Conservation (phyloP, 2,797 vertebrate genomes). For the Meriones psammophilus region DNA sequence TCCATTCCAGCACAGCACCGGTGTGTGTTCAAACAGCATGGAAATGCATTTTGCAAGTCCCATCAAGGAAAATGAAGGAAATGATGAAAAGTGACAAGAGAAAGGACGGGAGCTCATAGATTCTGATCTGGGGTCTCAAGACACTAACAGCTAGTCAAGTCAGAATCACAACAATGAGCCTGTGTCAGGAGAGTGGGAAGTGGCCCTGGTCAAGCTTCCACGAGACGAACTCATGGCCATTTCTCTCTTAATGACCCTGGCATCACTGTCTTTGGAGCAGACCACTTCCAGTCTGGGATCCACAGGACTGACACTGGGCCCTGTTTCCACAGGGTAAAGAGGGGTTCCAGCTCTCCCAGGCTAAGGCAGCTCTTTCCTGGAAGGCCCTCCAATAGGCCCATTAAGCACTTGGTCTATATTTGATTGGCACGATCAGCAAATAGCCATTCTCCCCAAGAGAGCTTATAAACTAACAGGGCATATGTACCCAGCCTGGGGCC, state of each 20-base stretch:
- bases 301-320: not conserved
- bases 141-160: not conserved
- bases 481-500: not conserved
- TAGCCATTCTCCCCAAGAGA: not conserved
- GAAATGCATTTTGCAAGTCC: not conserved
- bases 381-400: not conserved
- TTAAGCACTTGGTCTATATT: not conserved
- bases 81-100: not conserved
- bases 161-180: not conserved
- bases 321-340: not conserved
- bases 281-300: not conserved
- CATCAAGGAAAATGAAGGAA: not conserved
- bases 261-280: not conserved
- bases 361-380: not conserved
- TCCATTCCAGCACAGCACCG: not conserved
- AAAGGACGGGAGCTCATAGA: no score
- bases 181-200: not conserved
- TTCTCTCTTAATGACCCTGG: not conserved
- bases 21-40: not conserved
- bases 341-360: not conserved
- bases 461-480: not conserved
- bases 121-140: not conserved
- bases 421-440: no score
- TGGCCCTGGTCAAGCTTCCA: not conserved
- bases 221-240: not conserved